Evolutionary conservation across 2,113 vertebrate species (phyloP).

Genomic region (Pterocles gutturalis): DNA sequence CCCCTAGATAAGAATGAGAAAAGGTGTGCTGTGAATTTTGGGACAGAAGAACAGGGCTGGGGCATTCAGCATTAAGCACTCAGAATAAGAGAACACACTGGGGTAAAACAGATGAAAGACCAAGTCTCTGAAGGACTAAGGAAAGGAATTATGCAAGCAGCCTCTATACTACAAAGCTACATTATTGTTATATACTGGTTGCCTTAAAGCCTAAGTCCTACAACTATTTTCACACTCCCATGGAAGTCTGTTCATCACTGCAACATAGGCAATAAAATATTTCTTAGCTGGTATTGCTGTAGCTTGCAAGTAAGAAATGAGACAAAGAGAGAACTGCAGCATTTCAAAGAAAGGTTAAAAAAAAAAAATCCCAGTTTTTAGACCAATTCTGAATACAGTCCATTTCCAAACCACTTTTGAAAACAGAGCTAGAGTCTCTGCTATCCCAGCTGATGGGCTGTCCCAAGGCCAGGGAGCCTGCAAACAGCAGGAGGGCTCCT

Average conservation of each 20-base stretch:
- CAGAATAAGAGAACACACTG: neutral
- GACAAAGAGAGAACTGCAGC: neutral
- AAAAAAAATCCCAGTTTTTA: neutral
- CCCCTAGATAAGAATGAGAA: neutral
- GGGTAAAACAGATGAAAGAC: neutral
- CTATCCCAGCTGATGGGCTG: neutral
- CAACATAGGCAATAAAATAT: neutral
- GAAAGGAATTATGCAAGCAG: neutral
- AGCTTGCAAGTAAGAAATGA: neutral
- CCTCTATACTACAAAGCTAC: neutral
- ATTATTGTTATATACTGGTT: fast-evolving
- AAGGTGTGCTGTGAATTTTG: neutral
- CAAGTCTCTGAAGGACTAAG: neutral
- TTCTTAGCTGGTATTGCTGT: neutral
- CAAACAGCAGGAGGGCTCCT: neutral
- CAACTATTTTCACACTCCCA: fast-evolving
- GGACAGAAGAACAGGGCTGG: neutral
- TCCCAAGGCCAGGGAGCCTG: neutral
- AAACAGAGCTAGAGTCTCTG: neutral
- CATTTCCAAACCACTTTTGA: neutral
- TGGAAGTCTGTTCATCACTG: neutral
- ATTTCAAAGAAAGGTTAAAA: neutral
- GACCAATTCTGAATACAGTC: neutral
- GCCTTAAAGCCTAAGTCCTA: neutral
- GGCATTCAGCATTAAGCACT: neutral